Base-by-base conservation (phyloP, 2,888 invertebrate species). In the Diplazon laetatorius region DNA sequence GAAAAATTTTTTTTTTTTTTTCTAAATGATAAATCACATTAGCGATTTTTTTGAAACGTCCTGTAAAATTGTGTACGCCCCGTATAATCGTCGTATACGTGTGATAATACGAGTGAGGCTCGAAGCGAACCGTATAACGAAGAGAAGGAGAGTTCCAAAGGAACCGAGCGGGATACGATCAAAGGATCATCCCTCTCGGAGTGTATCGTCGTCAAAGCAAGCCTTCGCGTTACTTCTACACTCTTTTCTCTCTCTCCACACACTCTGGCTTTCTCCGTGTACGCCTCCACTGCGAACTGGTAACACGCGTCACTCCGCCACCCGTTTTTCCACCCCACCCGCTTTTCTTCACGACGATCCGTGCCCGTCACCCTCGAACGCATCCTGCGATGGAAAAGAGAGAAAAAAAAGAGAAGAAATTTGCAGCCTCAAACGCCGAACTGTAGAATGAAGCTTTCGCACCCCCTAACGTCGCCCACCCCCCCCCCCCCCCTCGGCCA, bases 131-230 rank as follows among this genome's bases (percentile, higher is more conserved):
- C 66, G 77, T 80, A 80, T n/a, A n/a, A n/a, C n/a, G n/a, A n/a
- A n/a, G n/a, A n/a, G n/a, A n/a, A 79, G 70, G 78, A 79, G 69
- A 80, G 78, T 76, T 78, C 73, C 77, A 75, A 78, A 80, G 79
- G 68, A 79, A 74, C 75, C 68, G 78, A 73, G 73, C 76, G 85
- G 86, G n/a, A n/a, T n/a, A 80, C 78, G 80, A 86, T 87, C 87
- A 87, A 86, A 87, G 87, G 84, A 84, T 85, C 86, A 85, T 85
- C 86, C 86, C 87, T 78, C 70, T 82, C 73, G 76, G 81, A 78
- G 82, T 82, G 80, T 82, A 82, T 83, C 74, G 77, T 78, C 83
- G 84, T 87, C 87, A 87, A 87, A 87, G 87, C 82, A 82, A 65
- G 57, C 55, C 37, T 57, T 80, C 81, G 80, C 78, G 79, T 74